A percentile compares a stretch with the other conserved stretches of the same genome.
Conservation (phyloP, 2,797 vertebrate genomes). For the Bradypus variegatus region DNA sequence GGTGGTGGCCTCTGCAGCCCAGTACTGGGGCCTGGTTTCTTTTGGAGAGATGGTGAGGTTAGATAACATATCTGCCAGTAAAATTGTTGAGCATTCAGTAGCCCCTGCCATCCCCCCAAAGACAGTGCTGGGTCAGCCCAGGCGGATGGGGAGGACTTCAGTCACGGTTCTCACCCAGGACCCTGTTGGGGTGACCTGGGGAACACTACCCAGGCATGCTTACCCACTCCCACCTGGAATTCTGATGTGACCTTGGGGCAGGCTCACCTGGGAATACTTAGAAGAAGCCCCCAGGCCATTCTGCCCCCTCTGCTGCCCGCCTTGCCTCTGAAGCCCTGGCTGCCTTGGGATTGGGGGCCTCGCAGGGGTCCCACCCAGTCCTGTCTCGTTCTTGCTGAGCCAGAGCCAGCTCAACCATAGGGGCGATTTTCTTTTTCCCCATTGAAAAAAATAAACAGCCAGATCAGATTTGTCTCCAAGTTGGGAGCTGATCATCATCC, state of each 20-base stretch:
- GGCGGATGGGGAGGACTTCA: background rate
- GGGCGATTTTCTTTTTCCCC: background rate
- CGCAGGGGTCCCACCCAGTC: background rate
- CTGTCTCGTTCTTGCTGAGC: background rate
- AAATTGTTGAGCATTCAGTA: background rate
- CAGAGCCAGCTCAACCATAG: background rate
- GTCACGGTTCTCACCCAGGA: background rate
- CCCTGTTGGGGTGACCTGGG: background rate
- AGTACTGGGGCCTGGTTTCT: background rate
- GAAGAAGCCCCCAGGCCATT: background rate
- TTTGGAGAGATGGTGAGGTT: background rate
- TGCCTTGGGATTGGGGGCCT: background rate
- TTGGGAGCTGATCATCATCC: background rate
- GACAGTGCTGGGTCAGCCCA: background rate
- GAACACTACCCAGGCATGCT: fast-evolving
- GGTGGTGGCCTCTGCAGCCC: background rate
- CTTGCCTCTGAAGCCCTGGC: too few species aligned
- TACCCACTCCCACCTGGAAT: background rate
- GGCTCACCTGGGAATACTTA: background rate
- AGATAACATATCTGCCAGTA: background rate
- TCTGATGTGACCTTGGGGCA: background rate
- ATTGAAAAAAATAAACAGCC: background rate
- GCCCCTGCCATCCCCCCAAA: fast-evolving
- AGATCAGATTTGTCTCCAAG: background rate
- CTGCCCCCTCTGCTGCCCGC: background rate